These are phyloP conservation scores for Plestiodon gilberti DNA, from an alignment of 2,113 vertebrate species.

Conservation along the genomic window DNA sequence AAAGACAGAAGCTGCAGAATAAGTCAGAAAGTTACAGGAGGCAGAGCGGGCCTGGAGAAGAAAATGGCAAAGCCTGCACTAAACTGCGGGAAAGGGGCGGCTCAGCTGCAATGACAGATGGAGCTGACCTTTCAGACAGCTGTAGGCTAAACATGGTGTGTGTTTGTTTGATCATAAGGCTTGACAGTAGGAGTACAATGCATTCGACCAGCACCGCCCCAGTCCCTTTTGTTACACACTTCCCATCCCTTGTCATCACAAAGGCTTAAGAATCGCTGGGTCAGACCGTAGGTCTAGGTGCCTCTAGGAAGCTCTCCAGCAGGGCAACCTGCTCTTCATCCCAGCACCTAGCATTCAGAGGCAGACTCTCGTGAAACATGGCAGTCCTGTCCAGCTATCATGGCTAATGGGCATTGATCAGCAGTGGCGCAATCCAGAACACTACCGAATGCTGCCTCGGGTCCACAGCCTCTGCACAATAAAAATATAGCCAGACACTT, in stretches of 20 bases:
- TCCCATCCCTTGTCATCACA: background rate
- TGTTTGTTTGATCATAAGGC: background rate
- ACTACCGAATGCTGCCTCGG: too few relatives aligned
- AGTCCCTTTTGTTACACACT: background rate
- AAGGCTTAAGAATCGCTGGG: background rate
- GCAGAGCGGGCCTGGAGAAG: slow-evolving; percentile 48
- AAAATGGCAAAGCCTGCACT: slow-evolving; percentile 50
- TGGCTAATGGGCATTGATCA: background rate
- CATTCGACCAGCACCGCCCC: background rate
- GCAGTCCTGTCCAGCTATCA: background rate
- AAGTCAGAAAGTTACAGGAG: slow-evolving; percentile 59
- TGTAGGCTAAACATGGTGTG: background rate
- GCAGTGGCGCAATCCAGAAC: too few relatives aligned
- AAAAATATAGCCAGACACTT: too few relatives aligned
- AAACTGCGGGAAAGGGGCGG: background rate
- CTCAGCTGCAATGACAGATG: background rate
- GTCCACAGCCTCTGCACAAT: too few relatives aligned
- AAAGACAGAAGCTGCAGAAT: slow-evolving; percentile 42
- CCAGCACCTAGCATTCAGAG: background rate
- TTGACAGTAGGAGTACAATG: background rate
- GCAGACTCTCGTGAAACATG: background rate
- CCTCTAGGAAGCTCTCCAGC: background rate
- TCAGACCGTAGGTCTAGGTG: background rate
- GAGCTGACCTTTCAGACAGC: background rate
- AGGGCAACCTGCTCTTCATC: background rate